Base-by-base conservation (phyloP, 1,140 invertebrate genomes). In the Drosophila mauritiana region DNA sequence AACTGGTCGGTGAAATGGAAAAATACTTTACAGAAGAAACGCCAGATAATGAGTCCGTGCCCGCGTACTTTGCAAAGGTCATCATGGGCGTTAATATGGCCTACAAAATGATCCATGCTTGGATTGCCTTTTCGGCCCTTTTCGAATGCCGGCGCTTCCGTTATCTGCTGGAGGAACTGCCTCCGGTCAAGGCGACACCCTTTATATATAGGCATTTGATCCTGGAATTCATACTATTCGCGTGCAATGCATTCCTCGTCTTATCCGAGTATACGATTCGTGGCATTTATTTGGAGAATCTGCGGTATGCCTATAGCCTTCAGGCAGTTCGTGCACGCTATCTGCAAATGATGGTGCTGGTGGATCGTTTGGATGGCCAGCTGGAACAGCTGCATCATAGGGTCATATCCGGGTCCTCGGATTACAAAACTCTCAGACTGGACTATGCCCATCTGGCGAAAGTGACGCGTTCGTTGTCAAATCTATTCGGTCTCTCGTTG, bases 311-410 rank as follows among this genome's bases (percentile, higher is more conserved):
- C 2, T 78, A 51, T 27, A 80, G 52, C 37, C 61, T 42, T 7
- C 85, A 84, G 25, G 73, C 80, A 13, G 69, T 89, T 0, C 77
- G 85, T 0, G 80, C 72, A 2, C 76, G 84, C 0, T 89, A 77
- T 20, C 34, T 88, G 42, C 80, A 88, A 43, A 58, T 84, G 45
- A n/a, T 64, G 4, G 8, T 84, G 2, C 59, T 83, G 1, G 73
- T 88, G 4, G 45, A 63, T 11, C 83, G 83, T 1, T 39, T 86
- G 17, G 75, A 86, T n/a, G 34, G 8, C 0, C 51, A 69, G 17
- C 42, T 88, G 55, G 20, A 73, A n/a, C 3, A 25, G 15, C 59
- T 88, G 59, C 49, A 62, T 36, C 55, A 7, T 10, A 34, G 55
- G 8, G 12, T 20, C 15, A n/a, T 7, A 22, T 8, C 10, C 11